Base-by-base conservation (phyloP, 1,140 invertebrate genomes). In the Asobara japonica region DNA sequence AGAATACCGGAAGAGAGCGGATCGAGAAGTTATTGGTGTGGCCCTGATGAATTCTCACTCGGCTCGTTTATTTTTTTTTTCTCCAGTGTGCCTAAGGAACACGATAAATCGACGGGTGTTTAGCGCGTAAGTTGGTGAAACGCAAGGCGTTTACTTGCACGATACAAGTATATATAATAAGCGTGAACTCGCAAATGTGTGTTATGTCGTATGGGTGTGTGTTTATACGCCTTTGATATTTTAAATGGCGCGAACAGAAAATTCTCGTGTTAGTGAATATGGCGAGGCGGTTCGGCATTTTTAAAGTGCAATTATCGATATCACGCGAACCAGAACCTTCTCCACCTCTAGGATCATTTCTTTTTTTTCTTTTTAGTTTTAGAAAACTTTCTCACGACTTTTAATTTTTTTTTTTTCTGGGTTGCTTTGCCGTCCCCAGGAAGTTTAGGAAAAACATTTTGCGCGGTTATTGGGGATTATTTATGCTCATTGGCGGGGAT, bases 81-180 rank as follows among this genome's bases (percentile, higher is more conserved):
- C n/a, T n/a, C n/a, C n/a, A n/a, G n/a, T n/a, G 51, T 56, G 51
- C 51, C 51, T 65, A 72, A 65, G 30, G 65, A 67, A 68, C 25
- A 67, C 64, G 36, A 75, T 75, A 75, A 75, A 75, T 75, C 74
- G 68, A 27, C 25, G 64, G 64, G 51, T 73, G 71, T 70, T 75
- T 75, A 75, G 45, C 68, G 67, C 74, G 71, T 77, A 80, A 78
- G 75, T 77, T 79, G 78, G 78, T 79, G 74, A 80, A 81, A 82
- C 74, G 76, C 72, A 65, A 78, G 75, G 78, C 84, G 78, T 84
- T 85, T 85, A 84, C 79, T 80, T 77, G 82, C 83, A 84, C 83
- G 83, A 82, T 82, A 82, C 69, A 73, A 36, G 30, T n/a, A 66
- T 79, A 83, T 83, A 77, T 79, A 77, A 56, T 22, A 56, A 56